Base-by-base conservation (phyloP, 2,888 invertebrate genomes). In the Teinopalpus imperialis region DNA sequence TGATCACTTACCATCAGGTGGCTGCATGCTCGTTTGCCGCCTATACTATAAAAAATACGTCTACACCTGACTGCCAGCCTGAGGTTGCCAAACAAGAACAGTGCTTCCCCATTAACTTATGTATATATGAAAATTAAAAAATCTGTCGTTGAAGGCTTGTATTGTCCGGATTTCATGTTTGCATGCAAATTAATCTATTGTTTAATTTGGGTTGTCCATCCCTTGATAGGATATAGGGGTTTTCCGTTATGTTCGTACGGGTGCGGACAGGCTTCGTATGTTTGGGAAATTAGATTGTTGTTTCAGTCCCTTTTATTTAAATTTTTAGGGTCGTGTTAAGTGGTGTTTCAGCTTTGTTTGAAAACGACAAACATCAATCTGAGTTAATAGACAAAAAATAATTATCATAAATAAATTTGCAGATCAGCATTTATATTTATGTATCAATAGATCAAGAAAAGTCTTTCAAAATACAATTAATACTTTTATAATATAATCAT, bases 131-230 rank as follows among this genome's bases (percentile, higher is more conserved):
- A 37, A 30, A 30, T 18, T 21, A 23, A 35, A 40, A 27, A 3
- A 7, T 7, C 9, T n/a, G 6, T 10, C 7, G 14, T 31, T 24
- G 23, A 81, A 82, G 81, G 79, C 81, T 71, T 62, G 62, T 61
- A 69, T 74, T 73, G 74, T 72, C 61, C 61, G 32, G 50, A 55
- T 52, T 45, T 56, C 60, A 66, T 72, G 81, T 82, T 81, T 80
- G 79, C 81, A 85, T 85, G 82, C 69, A 83, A 85, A 85, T 85
- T 77, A 72, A 68, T 57, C 69, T 71, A 68, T 73, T 74, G 35
- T 41, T 41, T 24, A 46, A 46, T 41, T 41, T 34, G 13, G 20
- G 23, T 53, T 58, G 60, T 66, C 69, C 65, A 59, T 61, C 53
- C 41, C 59, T 69, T 76, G 78, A 81, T 78, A 77, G 81, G 80